These are phyloP conservation scores for Centropristis striata DNA, from an alignment of 2,113 vertebrate species.

Conservation along the genomic window DNA sequence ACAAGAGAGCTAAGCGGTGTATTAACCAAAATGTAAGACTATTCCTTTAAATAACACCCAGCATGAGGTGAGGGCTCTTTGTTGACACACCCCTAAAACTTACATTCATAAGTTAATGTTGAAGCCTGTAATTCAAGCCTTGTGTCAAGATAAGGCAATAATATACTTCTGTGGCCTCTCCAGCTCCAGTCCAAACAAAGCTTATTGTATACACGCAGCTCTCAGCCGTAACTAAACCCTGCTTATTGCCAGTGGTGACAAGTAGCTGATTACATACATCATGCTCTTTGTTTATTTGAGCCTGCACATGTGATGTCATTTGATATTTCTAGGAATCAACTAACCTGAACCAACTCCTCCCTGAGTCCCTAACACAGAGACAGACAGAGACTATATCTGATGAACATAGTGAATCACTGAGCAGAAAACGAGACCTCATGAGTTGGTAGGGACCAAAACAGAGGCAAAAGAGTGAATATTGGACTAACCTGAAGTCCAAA, in stretches of 20 bases:
- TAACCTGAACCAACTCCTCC: neutral
- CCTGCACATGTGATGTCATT: conserved; percentile 30
- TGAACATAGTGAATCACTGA: neutral
- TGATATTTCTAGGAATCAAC: conserved; percentile 29
- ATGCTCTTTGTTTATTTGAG: conserved; percentile 24
- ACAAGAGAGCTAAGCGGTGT: neutral
- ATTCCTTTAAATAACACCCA: neutral
- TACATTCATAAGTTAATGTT: conserved; percentile 14
- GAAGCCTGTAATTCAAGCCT: conserved; percentile 7
- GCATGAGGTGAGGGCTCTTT: neutral
- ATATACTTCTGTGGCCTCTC: neutral
- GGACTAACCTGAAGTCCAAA: neutral
- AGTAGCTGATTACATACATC: conserved; percentile 26
- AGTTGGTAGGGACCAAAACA: neutral
- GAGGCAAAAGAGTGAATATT: neutral
- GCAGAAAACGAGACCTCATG: neutral
- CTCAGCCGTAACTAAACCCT: conserved; percentile 33
- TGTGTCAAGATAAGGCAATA: conserved; percentile 11
- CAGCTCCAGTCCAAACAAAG: conserved; percentile 36
- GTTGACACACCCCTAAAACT: too few species aligned
- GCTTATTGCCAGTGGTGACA: conserved; percentile 13
- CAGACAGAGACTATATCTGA: neutral
- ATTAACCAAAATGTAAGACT: neutral
- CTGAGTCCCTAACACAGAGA: neutral
- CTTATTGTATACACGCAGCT: neutral